Percentiles rank a stretch among this genome's conserved stretches.
phyloP scores from a whole-genome alignment of 2,113 vertebrate species.

The Atractosteus spatula region DNA sequence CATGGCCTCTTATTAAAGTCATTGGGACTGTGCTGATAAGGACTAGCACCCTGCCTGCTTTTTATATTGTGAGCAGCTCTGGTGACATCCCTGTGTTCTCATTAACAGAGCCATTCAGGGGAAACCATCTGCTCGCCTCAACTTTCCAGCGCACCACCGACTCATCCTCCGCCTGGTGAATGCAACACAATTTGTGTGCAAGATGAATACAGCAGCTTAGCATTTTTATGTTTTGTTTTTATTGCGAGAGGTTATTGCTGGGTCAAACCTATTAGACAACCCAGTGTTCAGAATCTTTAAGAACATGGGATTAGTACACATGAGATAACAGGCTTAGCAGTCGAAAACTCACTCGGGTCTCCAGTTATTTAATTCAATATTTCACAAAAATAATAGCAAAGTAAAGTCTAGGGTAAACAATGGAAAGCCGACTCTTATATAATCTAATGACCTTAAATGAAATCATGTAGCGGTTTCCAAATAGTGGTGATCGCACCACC shows the following conservation, averaged over 20 bases:
- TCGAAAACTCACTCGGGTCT: constrained; percentile 18
- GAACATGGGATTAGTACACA: constrained; percentile 55
- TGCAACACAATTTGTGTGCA: constrained; percentile 44
- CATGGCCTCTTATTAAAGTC: too few species aligned
- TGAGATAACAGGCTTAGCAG: constrained; percentile 26
- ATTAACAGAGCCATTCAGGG: constrained; percentile 49
- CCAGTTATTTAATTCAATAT: constrained; percentile 25
- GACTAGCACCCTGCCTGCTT: neutral
- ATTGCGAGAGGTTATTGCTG: constrained; percentile 44
- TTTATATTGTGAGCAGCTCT: constrained; percentile 25
- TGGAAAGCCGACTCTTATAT: constrained; percentile 28
- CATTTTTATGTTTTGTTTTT: constrained; percentile 49
- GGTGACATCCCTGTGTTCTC: constrained; percentile 37
- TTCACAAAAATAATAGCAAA: constrained; percentile 33
- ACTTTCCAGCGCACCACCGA: constrained; percentile 29
- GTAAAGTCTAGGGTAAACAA: constrained; percentile 28
- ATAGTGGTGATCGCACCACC: too few species aligned
- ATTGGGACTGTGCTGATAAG: too few species aligned
- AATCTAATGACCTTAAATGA: constrained; percentile 21
- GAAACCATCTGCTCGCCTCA: constrained; percentile 38
- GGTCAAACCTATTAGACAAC: constrained; percentile 63
- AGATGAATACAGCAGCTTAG: constrained; percentile 53
- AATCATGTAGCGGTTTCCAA: neutral
- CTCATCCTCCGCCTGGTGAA: constrained; percentile 45
- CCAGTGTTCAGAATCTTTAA: constrained; percentile 49